Percentiles rank a stretch among this genome's conserved stretches.
phyloP scores from a whole-genome alignment of 1,140 invertebrate species.

The Augochlora pura region DNA sequence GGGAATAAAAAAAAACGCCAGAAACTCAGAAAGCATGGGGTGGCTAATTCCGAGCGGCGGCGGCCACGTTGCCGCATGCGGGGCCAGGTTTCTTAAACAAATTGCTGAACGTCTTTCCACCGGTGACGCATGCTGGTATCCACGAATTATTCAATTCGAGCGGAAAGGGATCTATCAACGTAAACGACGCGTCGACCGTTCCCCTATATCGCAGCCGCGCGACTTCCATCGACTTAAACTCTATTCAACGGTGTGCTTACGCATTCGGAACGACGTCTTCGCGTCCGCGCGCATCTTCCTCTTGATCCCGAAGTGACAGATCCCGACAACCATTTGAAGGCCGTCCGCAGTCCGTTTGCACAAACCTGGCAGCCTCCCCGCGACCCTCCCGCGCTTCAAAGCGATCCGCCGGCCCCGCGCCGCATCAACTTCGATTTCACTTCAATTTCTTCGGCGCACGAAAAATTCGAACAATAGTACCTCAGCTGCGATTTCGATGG shows the following conservation, averaged over 20 bases:
- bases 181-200: background rate
- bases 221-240: too few species aligned
- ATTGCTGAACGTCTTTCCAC: background rate
- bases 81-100: conserved; percentile 45
- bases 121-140: conserved; percentile 58
- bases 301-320: conserved; percentile 66
- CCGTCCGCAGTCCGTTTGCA: conserved; percentile 12
- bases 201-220: background rate
- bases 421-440: background rate
- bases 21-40: conserved; percentile 17
- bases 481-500: too few species aligned
- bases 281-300: conserved; percentile 70
- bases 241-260: conserved; percentile 60
- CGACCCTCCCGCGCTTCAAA: background rate
- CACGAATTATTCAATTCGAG: background rate
- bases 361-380: background rate
- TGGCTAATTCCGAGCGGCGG: conserved; percentile 20
- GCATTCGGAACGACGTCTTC: conserved; percentile 65
- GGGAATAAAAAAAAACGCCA: background rate
- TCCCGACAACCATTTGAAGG: conserved; percentile 69
- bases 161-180: too few species aligned
- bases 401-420: background rate
- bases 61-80: conserved; percentile 46
- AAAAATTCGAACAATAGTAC: too few species aligned
- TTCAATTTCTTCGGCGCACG: too few species aligned